Evolutionary conservation across 1,140 invertebrate species (phyloP), one percentile per base, ranked within the genome.

Genomic region (Proctacanthus coquilletti): DNA sequence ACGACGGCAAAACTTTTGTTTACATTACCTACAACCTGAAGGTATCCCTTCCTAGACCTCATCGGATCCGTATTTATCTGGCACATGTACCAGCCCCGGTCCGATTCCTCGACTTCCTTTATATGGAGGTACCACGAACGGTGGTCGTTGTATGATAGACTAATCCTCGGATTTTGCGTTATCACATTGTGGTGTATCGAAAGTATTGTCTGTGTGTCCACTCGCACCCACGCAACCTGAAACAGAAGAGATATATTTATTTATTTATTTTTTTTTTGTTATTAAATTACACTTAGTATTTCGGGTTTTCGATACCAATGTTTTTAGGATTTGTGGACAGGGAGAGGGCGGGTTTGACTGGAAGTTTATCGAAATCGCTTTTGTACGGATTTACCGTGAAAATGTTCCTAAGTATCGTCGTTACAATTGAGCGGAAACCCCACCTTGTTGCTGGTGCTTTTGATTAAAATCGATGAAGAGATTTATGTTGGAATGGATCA

Each of bases 131-230:
- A 87, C 84, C 84, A 89, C 6, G 84, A 84, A 6, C 83, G 71
- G 55, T 88, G 82, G 54, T 88, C 84, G 53, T 84, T 89, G 62
- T 81, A 85, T 14, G 83, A 79, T 29, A 89, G 63, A 8, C 79
- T 79, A 43, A 93, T 84, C 43, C 87, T 71, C 4, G 80, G 75
- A 61, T 91, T 89, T 57, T 87, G 78, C 3, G 84, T 85, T 45
- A 89, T 86, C 29, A 91, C 83, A 51, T 82, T 80, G 56, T 84
- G 78, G 52, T 89, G 85, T 47, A 91, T 88, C 18, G 84, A 85
- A 19, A 91, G 63, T 45, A 89, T 89, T 3, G 87, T 87, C 60
- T 92, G 85, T 1, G 87, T 91, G 51, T 91, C 85, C 19, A 91
- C 82, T 21, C 84, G 68, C 4, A 91, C 82, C 84, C 86, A 91